Percentiles rank a stretch among this genome's conserved stretches.
These are phyloP conservation scores for Sminthurides aquaticus DNA, from an alignment of 2,888 invertebrate species.

Conservation along the genomic window DNA sequence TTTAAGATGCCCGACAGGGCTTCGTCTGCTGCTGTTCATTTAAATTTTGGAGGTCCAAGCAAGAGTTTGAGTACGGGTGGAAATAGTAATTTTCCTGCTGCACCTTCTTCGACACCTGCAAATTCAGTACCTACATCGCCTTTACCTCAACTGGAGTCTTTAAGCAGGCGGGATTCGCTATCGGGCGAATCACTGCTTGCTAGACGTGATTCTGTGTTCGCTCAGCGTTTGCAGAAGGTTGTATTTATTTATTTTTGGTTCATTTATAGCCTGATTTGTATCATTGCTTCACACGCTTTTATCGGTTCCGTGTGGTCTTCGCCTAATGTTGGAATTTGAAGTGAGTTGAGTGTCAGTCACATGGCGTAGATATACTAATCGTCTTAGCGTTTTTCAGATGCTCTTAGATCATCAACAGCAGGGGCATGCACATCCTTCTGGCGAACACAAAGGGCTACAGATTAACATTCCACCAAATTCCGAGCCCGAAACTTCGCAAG, in stretches of 20 bases:
- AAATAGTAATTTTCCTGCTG: slow-evolving; percentile 12
- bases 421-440: slow-evolving; percentile 8
- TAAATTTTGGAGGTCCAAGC: slow-evolving; percentile 31
- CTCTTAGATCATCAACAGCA: slow-evolving; percentile 33
- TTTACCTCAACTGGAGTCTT: slow-evolving; percentile 32
- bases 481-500: slow-evolving; percentile 18
- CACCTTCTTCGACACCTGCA: slow-evolving; percentile 37
- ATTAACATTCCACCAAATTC: slow-evolving; percentile 12
- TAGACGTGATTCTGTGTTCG: slow-evolving; percentile 35
- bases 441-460: slow-evolving; percentile 9
- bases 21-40: slow-evolving; percentile 38
- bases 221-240: slow-evolving; percentile 42
- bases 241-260: slow-evolving; percentile 27
- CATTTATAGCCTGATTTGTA: slow-evolving; percentile 1
- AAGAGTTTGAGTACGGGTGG: neutral
- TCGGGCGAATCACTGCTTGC: slow-evolving; percentile 13
- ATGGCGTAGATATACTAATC: neutral
- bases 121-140: slow-evolving; percentile 41
- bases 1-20: slow-evolving; percentile 36
- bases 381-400: slow-evolving; percentile 13
- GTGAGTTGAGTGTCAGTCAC: too few species aligned
- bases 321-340: too few species aligned
- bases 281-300: neutral
- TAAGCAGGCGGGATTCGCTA: slow-evolving; percentile 20
- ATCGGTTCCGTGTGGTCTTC: slow-evolving; percentile 4